phyloP scores from a whole-genome alignment of 2,888 invertebrate species.

The Halictus ligatus region DNA sequence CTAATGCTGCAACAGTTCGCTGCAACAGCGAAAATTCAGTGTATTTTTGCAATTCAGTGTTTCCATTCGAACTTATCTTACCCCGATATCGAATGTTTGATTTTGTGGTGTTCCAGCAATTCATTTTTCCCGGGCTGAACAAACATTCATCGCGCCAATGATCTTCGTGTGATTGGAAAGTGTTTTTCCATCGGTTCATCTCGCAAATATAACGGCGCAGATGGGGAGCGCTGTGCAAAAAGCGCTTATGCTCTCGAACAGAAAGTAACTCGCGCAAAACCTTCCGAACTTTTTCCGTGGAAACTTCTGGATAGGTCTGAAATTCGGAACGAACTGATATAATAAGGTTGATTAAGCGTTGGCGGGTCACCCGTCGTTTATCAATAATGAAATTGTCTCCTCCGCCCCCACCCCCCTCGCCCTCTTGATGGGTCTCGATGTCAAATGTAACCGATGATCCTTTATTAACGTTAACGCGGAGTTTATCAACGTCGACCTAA shows the following conservation, averaged over 20 bases:
- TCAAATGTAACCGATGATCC: constrained; percentile 47
- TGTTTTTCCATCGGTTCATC: neutral
- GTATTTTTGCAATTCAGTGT: neutral
- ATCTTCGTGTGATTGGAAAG: constrained; percentile 1
- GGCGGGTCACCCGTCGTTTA: constrained; percentile 54
- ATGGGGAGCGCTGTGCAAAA: neutral
- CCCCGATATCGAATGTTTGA: neutral
- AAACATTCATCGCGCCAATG: constrained; percentile 1
- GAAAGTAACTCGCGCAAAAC: constrained; percentile 36
- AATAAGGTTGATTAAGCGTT: constrained; percentile 74
- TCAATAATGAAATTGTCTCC: constrained; percentile 60
- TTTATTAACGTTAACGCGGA: constrained; percentile 65
- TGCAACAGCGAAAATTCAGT: neutral
- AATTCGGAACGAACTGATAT: constrained; percentile 60
- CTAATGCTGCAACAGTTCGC: too few relatives aligned
- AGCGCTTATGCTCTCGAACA: constrained; percentile 4
- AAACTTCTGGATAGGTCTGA: constrained; percentile 45
- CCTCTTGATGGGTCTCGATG: constrained; percentile 30
- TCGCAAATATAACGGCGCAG: neutral
- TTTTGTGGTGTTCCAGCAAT: neutral
- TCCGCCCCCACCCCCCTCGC: neutral
- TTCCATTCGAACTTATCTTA: neutral
- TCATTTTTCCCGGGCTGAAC: neutral
- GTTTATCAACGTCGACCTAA: constrained; percentile 60
- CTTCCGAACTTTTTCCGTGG: constrained; percentile 62